These are phyloP conservation scores for Drosophila maculinotata DNA, from an alignment of 2,888 invertebrate species.

Conservation along the genomic window DNA sequence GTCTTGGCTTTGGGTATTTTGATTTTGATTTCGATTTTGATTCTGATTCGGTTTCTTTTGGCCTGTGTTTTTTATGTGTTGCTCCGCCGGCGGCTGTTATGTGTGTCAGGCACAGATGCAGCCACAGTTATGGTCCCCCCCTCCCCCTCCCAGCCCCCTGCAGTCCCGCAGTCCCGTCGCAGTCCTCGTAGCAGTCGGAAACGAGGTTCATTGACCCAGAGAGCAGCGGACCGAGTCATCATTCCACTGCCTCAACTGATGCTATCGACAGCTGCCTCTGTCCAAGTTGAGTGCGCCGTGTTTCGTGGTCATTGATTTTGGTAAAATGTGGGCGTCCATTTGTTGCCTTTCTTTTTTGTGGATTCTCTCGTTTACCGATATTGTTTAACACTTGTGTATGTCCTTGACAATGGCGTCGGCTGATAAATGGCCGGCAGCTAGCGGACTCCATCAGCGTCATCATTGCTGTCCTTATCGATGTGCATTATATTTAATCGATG, in stretches of 20 bases:
- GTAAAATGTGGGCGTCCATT: constrained; percentile 33
- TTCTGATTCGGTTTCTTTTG: constrained; percentile 17
- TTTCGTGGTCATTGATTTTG: constrained; percentile 25
- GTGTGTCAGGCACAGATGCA: constrained; percentile 66
- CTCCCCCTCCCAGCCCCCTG: not conserved
- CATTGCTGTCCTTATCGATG: constrained; percentile 35
- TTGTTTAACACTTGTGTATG: constrained; percentile 66
- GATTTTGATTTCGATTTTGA: constrained; percentile 24
- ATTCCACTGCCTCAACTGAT: constrained; percentile 15
- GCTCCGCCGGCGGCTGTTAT: constrained; percentile 22
- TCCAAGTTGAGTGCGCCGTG: constrained; percentile 23
- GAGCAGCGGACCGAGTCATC: constrained; percentile 34
- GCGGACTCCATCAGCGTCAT: constrained; percentile 38
- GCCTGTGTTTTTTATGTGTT: constrained; percentile 24
- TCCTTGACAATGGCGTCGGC: constrained; percentile 53
- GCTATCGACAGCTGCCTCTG: constrained; percentile 20
- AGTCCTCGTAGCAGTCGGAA: not conserved
- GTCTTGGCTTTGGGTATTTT: constrained; percentile 14
- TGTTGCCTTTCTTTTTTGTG: constrained; percentile 1
- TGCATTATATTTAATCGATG: constrained; percentile 43
- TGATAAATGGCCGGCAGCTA: constrained; percentile 42
- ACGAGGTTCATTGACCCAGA: constrained; percentile 72
- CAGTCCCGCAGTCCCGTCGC: not conserved
- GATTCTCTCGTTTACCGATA: constrained; percentile 2
- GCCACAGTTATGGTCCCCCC: not conserved